Evolutionary conservation across 2,888 invertebrate genomes (phyloP).

Genomic region (Seladonia tumulorum): DNA sequence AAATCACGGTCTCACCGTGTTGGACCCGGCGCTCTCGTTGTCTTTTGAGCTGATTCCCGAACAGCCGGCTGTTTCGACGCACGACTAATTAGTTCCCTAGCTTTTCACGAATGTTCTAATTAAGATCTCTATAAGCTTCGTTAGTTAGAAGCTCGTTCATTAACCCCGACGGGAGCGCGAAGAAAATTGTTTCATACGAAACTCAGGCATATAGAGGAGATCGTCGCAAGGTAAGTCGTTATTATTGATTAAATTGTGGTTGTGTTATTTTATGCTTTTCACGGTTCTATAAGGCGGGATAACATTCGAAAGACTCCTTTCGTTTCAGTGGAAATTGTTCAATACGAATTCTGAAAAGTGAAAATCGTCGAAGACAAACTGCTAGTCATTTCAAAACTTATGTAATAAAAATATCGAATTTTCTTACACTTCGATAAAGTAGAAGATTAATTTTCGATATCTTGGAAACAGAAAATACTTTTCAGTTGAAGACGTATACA

Average conservation of each 20-base stretch:
- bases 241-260: background rate
- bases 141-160: background rate
- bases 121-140: conserved; percentile 14
- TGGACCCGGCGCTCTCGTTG: background rate
- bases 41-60: background rate
- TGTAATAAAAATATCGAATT: too few relatives aligned
- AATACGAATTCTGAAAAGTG: too few relatives aligned
- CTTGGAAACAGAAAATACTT: too few relatives aligned
- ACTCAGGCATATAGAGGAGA: background rate
- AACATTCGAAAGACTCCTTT: too few relatives aligned
- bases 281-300: too few relatives aligned
- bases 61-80: background rate
- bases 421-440: too few relatives aligned
- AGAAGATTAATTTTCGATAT: too few relatives aligned
- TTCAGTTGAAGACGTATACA: too few relatives aligned
- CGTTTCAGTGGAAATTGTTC: too few relatives aligned
- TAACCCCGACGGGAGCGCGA: background rate
- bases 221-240: background rate
- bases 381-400: too few relatives aligned
- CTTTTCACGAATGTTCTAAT: conserved; percentile 24
- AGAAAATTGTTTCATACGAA: background rate
- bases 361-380: too few relatives aligned
- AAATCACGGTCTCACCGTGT: background rate
- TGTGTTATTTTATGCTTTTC: too few relatives aligned
- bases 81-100: conserved; percentile 27